phyloP scores from a whole-genome alignment of 2,797 vertebrate genomes.

The Sylvilagus floridanus region DNA sequence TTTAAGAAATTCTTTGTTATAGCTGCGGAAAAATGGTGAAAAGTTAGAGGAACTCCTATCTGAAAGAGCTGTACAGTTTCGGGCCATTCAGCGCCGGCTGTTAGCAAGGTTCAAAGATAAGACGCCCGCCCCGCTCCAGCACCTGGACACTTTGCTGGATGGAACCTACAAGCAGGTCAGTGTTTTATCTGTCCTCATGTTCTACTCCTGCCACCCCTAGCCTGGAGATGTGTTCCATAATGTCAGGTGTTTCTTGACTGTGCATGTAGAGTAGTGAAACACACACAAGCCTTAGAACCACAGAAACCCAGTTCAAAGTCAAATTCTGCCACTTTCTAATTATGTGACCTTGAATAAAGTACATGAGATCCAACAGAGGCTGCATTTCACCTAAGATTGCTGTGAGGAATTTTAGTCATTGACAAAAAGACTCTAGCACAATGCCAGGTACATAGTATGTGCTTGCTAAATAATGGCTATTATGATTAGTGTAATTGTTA shows the following conservation, averaged over 20 bases:
- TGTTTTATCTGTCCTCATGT: neutral
- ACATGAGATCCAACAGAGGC: neutral
- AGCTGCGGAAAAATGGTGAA: slow-evolving; percentile 94
- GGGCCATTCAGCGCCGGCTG: slow-evolving; percentile 96
- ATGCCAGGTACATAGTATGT: too few species aligned
- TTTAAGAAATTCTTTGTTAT: slow-evolving; percentile 78
- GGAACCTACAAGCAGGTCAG: slow-evolving; percentile 96
- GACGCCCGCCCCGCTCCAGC: slow-evolving; percentile 96
- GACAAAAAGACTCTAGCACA: too few species aligned
- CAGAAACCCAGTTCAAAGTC: slow-evolving; percentile 1
- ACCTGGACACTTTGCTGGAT: slow-evolving; percentile 97
- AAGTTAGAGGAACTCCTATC: slow-evolving; percentile 95
- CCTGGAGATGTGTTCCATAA: neutral
- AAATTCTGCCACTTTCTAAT: neutral
- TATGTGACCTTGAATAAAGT: neutral
- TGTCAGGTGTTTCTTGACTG: neutral
- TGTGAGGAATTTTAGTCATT: neutral
- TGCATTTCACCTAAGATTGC: neutral
- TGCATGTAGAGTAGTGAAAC: neutral
- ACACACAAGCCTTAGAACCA: neutral
- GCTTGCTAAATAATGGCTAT: neutral
- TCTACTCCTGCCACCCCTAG: neutral
- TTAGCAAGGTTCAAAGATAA: slow-evolving; percentile 98
- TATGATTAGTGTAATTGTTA: neutral
- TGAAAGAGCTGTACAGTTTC: slow-evolving; percentile 95